Conservation (phyloP, 2,888 invertebrate species). For the Diaperis boleti region DNA sequence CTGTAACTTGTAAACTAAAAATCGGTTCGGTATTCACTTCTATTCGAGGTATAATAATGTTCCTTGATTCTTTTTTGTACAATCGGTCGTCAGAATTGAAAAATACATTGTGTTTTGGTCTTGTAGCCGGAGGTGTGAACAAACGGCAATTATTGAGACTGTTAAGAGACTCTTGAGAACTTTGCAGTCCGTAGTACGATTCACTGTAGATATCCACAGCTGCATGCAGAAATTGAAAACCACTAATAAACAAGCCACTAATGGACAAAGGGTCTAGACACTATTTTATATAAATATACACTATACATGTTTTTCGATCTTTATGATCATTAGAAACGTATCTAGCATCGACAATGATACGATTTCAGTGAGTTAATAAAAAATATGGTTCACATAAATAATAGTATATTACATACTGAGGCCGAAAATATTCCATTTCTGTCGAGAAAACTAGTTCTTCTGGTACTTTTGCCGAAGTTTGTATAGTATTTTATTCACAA, state of each 20-base stretch:
- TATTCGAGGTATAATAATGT: constrained; percentile 63
- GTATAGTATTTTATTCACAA: too few relatives aligned
- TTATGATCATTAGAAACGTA: too few relatives aligned
- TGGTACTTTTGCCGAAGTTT: too few relatives aligned
- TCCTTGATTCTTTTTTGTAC: constrained; percentile 61
- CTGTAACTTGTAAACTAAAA: constrained; percentile 64
- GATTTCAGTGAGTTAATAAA: too few relatives aligned
- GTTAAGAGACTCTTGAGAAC: constrained; percentile 62
- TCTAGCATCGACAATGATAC: too few relatives aligned
- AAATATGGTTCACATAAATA: too few relatives aligned
- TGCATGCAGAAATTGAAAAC: constrained; percentile 59
- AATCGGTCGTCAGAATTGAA: constrained; percentile 65
- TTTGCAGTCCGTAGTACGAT: constrained; percentile 46
- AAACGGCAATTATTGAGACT: constrained; percentile 55
- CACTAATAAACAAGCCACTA: neutral
- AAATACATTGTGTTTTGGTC: constrained; percentile 63
- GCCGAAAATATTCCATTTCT: too few relatives aligned
- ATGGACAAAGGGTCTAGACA: too few relatives aligned
- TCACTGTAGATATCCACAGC: constrained; percentile 62
- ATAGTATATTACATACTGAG: too few relatives aligned
- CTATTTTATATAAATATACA: too few relatives aligned
- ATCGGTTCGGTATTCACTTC: constrained; percentile 62
- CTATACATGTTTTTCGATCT: too few relatives aligned
- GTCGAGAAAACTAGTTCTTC: too few relatives aligned
- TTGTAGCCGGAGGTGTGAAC: constrained; percentile 62